Evolutionary conservation across 2,797 vertebrate genomes (phyloP), one percentile per base, ranked within the genome.

Genomic region (Hydrolagus colliei): DNA sequence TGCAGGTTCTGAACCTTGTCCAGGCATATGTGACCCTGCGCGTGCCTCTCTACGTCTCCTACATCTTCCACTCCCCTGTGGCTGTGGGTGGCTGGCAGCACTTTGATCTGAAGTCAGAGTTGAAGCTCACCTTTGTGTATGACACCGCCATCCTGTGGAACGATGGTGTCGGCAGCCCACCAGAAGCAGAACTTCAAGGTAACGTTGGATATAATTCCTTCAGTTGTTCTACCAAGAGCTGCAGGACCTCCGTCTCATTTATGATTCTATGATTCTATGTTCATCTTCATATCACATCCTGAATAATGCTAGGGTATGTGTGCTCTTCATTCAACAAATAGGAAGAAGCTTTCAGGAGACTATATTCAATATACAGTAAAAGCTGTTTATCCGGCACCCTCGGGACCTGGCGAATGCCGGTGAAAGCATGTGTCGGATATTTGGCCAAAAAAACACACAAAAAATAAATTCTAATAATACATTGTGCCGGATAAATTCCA

Each of bases 111-210:
- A 94, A 93, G 89, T 95, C 94, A 0, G 95, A 96, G 88, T 89
- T 96, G 82, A 93, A 93, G 76, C 93, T 95, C 88, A 96, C 95
- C 77, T 96, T 96, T 86, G 94, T 96, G 72, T 96, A 95, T 1
- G 93, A 96, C 76, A 96, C 93, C 0, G 94, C 95, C 77, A 94
- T 96, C 88, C 88, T 95, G 74, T 96, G 95, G 96, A 95, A 95
- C 89, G 95, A 96, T 0, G 94, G 95, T 67, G 93, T 95, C 16
- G 93, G 95, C 87, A 96, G 94, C 87, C 94, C 93, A 11, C 94
- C 94, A 5, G 95, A 95, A 88, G 92, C 95, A 18, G 95, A 96
- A 86, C 92, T 96, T 20, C 94, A 95, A 91, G 94, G 95, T 96
- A 86, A 87, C 86, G 59, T 61, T 11, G 27, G 35, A 14, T 22